phyloP scores from a whole-genome alignment of 2,113 vertebrate species.

The Oplegnathus fasciatus region DNA sequence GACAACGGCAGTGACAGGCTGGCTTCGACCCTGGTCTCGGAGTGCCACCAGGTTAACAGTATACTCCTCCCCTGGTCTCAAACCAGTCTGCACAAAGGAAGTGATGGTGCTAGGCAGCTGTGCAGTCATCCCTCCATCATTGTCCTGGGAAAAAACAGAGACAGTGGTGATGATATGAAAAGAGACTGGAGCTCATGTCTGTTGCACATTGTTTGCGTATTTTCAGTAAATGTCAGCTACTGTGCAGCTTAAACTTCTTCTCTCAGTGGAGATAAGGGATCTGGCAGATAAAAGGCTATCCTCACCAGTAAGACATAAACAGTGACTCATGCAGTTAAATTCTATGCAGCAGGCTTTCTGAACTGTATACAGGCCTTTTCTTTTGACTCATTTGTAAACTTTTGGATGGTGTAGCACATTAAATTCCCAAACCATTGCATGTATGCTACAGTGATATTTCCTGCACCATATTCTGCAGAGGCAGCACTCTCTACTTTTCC shows the following conservation, averaged over 20 bases:
- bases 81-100: constrained; percentile 94
- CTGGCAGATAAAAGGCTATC: background rate
- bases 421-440: constrained; percentile 20
- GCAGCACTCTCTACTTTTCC: constrained; percentile 58
- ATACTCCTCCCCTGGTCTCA: constrained; percentile 97
- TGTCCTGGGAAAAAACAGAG: constrained; percentile 86
- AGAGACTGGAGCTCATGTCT: background rate
- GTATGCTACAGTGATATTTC: constrained; percentile 35
- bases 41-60: constrained; percentile 94
- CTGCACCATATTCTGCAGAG: constrained; percentile 51
- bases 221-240: constrained; percentile 33
- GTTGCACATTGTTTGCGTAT: constrained; percentile 8
- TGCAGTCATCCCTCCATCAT: constrained; percentile 95
- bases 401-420: constrained; percentile 42
- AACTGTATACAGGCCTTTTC: background rate
- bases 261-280: constrained; percentile 19
- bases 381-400: constrained; percentile 7
- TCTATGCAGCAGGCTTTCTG: background rate
- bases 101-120: constrained; percentile 96
- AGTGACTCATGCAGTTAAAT: constrained; percentile 18
- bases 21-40: constrained; percentile 93
- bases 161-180: constrained; percentile 6
- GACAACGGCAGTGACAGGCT: constrained; percentile 89
- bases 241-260: background rate
- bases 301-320: constrained; percentile 1